Percentiles rank a stretch among this genome's conserved stretches.
phyloP scores from a whole-genome alignment of 2,113 vertebrate genomes.

The Entelurus aequoreus region DNA sequence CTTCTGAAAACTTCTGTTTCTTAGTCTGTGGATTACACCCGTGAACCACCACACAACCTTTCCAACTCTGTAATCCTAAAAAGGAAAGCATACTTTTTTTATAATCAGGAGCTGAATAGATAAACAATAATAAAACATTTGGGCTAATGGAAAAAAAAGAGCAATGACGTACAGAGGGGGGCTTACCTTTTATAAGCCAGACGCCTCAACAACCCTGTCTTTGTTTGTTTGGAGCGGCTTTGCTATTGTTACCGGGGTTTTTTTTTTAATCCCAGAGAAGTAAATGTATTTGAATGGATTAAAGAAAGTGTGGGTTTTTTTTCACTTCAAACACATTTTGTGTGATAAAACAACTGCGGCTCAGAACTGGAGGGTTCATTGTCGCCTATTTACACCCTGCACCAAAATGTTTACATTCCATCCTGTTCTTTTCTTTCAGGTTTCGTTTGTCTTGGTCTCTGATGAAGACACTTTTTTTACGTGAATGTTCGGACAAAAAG shows the following conservation, averaged over 20 bases:
- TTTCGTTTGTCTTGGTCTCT: slow-evolving; percentile 43
- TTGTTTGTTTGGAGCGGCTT: slow-evolving; percentile 66
- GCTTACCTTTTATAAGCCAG: slow-evolving; percentile 51
- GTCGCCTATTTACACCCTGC: slow-evolving; percentile 26
- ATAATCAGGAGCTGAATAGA: slow-evolving; percentile 54
- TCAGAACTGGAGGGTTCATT: slow-evolving; percentile 43
- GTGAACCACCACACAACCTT: slow-evolving; percentile 47
- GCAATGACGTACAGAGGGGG: slow-evolving; percentile 37
- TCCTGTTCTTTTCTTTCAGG: slow-evolving; percentile 48
- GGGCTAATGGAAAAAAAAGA: slow-evolving; percentile 55
- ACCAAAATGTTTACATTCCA: slow-evolving; percentile 4
- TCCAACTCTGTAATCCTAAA: slow-evolving; percentile 62
- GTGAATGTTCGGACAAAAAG: slow-evolving; percentile 14
- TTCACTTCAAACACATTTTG: slow-evolving; percentile 66
- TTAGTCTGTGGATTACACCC: slow-evolving; percentile 60
- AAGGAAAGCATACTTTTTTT: slow-evolving; percentile 39
- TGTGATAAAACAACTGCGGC: slow-evolving; percentile 62
- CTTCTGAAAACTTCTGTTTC: slow-evolving; percentile 45
- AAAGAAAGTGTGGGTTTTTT: slow-evolving; percentile 59
- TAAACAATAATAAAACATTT: slow-evolving; percentile 67
- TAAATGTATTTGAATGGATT: slow-evolving; percentile 71
- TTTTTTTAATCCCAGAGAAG: slow-evolving; percentile 63
- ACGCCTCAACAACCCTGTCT: slow-evolving; percentile 24
- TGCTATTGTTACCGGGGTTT: slow-evolving; percentile 64
- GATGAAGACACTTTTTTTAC: slow-evolving; percentile 27